Base-by-base conservation (phyloP, 2,113 vertebrate species). In the Tragelaphus strepsiceros region DNA sequence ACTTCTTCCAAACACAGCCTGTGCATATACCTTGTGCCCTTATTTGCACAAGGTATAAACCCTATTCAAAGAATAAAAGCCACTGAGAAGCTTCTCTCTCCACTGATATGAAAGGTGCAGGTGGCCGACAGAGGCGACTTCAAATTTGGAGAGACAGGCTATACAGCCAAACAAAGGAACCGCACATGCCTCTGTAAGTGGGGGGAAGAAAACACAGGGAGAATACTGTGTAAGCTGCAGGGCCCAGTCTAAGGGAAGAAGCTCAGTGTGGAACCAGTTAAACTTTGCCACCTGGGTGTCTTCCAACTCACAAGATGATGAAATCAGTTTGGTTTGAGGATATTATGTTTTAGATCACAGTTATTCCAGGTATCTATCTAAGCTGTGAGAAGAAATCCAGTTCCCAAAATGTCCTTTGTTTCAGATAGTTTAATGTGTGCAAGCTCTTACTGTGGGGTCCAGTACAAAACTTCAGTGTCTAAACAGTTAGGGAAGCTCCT, bases 381-480 rank as follows among this genome's bases (percentile, higher is more conserved):
- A 80, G 13, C 4, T 62, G 35, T 53, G 82, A 39, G 14, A 82
- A 89, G 81, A 96, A 71, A 90, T 21, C 14, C 3, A 61, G 22
- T 62, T 86, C 51, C 51, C 61, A 77, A 71, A 95, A 83, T 9
- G 30, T 26, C 83, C 16, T 78, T 35, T 53, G 62, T 78, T 94
- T 88, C n/a, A 88, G 24, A 64, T 5, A 51, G 35, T 22, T 93
- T 30, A 49, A 61, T 32, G 82, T 51, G 39, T n/a, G 1, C 5
- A 61, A 90, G 83, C 21, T 86, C 54, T 80, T 89, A 43, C 32
- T 87, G 22, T 39, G 24, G 56, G 35, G 17, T 78, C 30, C 64
- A 53, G 11, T 8, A 74, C 15, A 92, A 95, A 94, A 81, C 10
- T 56, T 84, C 32, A 53, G 56, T 13, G 5, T 59, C 77, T 86